These are phyloP conservation scores for Turnix velox DNA, from an alignment of 2,113 vertebrate species.

Conservation along the genomic window DNA sequence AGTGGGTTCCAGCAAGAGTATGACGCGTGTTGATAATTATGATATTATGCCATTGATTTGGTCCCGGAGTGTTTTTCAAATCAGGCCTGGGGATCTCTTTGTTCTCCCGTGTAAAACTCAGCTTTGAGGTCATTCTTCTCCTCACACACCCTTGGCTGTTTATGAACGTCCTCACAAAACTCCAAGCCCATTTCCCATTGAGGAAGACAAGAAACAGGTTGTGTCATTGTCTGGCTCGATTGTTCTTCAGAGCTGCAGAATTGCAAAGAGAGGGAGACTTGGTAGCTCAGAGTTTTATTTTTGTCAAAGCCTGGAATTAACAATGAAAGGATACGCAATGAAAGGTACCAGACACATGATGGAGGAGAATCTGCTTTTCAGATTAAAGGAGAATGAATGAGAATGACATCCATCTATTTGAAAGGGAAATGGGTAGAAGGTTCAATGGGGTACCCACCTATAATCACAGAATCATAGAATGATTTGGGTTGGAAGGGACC, in stretches of 20 bases:
- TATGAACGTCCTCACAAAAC: not conserved
- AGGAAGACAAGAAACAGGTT: constrained; percentile 9
- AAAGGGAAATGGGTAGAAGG: not conserved
- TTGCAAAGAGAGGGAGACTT: not conserved
- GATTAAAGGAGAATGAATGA: not conserved
- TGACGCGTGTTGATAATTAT: not conserved
- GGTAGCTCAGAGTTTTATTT: not conserved
- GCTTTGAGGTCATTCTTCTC: constrained; percentile 2
- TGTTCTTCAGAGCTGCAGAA: not conserved
- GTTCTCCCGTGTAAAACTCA: not conserved
- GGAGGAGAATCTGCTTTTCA: not conserved
- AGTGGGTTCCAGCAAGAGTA: not conserved
- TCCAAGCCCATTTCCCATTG: constrained; percentile 26
- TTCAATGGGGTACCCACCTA: not conserved
- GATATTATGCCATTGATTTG: not conserved
- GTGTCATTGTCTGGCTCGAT: not conserved
- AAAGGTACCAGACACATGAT: not conserved
- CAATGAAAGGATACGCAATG: constrained; percentile 21
- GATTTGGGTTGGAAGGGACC: no score
- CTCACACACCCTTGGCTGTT: constrained; percentile 20
- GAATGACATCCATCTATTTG: not conserved
- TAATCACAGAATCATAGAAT: no score
- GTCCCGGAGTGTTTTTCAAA: constrained; percentile 40
- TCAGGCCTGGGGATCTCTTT: constrained; percentile 25
- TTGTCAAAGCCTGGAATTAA: not conserved